Conservation (phyloP, 2,113 vertebrate species). For the Hemichromis elongatus region DNA sequence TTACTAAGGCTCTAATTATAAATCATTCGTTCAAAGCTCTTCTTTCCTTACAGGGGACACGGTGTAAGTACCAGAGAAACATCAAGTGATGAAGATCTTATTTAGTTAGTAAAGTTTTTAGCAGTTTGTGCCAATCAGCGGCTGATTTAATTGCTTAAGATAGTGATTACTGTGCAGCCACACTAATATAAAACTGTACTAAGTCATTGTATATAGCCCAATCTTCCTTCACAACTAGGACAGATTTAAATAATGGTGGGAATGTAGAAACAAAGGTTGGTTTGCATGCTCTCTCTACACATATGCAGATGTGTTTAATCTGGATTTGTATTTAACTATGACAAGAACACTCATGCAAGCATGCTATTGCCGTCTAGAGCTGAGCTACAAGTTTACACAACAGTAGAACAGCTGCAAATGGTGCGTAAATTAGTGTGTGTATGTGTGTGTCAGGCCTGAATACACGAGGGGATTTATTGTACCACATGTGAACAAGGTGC, state of each 20-base stretch:
- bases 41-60: background rate
- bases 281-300: background rate
- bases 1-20: background rate
- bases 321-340: background rate
- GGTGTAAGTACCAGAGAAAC: background rate
- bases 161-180: background rate
- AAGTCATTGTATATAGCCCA: background rate
- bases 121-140: background rate
- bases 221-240: background rate
- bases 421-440: conserved; percentile 4
- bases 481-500: conserved; percentile 28
- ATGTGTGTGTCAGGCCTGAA: background rate
- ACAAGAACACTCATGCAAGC: conserved; percentile 7
- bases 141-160: background rate
- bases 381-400: conserved; percentile 19
- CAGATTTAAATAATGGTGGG: background rate
- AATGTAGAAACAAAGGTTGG: background rate
- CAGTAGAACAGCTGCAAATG: conserved; percentile 8
- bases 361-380: background rate
- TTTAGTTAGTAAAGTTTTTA: background rate
- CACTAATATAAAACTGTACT: background rate
- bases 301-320: conserved; percentile 18
- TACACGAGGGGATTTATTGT: conserved; percentile 17
- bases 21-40: background rate
- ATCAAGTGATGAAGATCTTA: background rate